A percentile compares a stretch with the other conserved stretches of the same genome.
Conservation (phyloP, 2,797 vertebrate genomes). For the Ambastaia sidthimunki region DNA sequence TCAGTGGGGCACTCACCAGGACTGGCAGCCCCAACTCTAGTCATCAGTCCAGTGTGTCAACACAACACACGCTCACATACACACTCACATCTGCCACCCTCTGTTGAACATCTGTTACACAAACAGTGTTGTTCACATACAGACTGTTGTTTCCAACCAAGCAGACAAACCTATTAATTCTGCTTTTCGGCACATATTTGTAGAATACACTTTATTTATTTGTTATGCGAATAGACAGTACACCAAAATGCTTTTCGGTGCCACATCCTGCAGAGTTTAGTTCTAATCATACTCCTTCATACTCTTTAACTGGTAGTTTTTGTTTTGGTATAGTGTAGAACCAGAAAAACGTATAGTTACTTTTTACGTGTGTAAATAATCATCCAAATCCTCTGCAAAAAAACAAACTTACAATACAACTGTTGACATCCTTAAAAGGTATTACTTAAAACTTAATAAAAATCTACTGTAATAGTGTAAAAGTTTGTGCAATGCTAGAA, state of each 20-base stretch:
- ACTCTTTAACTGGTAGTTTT: neutral
- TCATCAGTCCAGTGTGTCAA: conserved; percentile 83
- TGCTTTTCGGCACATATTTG: neutral
- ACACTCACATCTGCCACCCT: conserved; percentile 40
- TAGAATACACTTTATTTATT: neutral
- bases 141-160: neutral
- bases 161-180: conserved; percentile 1
- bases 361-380: neutral
- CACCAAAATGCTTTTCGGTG: neutral
- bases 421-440: neutral
- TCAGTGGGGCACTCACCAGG: conserved; percentile 74
- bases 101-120: conserved; percentile 52
- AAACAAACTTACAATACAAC: neutral
- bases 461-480: neutral
- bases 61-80: conserved; percentile 40
- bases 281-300: neutral
- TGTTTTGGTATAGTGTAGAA: no score
- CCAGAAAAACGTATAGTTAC: no score
- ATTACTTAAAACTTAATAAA: neutral
- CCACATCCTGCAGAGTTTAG: neutral
- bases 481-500: neutral
- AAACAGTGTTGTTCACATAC: conserved; percentile 1
- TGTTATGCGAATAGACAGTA: neutral
- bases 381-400: neutral
- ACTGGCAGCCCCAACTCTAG: conserved; percentile 83